phyloP scores from a whole-genome alignment of 2,888 invertebrate species.

The Tiliacea citrago region DNA sequence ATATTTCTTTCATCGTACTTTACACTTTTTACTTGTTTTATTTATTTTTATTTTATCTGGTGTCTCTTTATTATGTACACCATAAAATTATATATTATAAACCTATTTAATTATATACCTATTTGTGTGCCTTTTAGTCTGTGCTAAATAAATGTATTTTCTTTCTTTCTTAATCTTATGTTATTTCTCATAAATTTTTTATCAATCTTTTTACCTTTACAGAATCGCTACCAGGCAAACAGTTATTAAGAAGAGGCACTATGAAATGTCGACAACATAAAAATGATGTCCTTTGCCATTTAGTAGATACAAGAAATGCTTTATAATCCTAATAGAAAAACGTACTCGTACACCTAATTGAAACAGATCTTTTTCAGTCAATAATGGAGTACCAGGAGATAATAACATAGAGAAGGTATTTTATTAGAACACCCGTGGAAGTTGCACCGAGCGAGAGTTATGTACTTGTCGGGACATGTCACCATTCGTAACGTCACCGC shows the following conservation, averaged over 20 bases:
- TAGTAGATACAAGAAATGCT: neutral
- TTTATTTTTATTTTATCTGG: too few relatives aligned
- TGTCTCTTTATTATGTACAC: too few relatives aligned
- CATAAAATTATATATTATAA: too few relatives aligned
- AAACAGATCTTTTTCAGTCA: conserved; percentile 20
- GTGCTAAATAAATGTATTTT: too few relatives aligned
- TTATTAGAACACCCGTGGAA: conserved; percentile 46
- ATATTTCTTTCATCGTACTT: too few relatives aligned
- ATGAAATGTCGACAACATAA: neutral
- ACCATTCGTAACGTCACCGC: conserved; percentile 58
- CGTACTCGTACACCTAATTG: neutral
- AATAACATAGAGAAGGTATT: conserved; percentile 38
- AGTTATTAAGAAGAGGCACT: neutral
- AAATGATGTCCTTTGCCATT: neutral
- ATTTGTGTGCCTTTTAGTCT: too few relatives aligned
- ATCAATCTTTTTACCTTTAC: too few relatives aligned
- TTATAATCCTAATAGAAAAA: neutral
- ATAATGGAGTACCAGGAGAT: conserved; percentile 30
- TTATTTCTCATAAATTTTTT: too few relatives aligned
- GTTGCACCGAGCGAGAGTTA: conserved; percentile 49
- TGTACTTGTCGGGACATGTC: conserved; percentile 56
- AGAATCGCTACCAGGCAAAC: neutral
- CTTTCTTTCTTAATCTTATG: too few relatives aligned
- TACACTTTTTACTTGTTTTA: too few relatives aligned
- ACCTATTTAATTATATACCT: too few relatives aligned